Conservation (phyloP, 2,797 vertebrate genomes). For the Psittacula derbiana region DNA sequence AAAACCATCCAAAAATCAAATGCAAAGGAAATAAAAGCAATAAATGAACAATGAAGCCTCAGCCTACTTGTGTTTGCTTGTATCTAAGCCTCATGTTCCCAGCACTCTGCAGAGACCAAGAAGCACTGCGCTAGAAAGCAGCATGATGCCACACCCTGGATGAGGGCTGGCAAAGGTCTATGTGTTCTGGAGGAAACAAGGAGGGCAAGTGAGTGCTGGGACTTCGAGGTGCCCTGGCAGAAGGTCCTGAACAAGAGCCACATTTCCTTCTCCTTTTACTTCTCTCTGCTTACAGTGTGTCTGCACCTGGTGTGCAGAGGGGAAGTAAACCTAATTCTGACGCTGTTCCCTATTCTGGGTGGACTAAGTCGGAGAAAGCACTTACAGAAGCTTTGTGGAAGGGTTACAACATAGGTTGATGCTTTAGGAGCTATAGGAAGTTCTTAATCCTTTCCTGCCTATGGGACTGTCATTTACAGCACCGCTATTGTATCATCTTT, state of each 20-base stretch:
- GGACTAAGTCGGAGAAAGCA: not conserved
- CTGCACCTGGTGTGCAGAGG: not conserved
- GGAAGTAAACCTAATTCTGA: not conserved
- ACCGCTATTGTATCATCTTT: not conserved
- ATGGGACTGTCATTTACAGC: not conserved
- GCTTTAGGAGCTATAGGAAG: slow-evolving; percentile 12
- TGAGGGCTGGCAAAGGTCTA: not conserved
- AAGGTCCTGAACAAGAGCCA: not conserved
- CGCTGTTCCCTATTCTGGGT: not conserved
- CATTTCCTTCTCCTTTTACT: not conserved
- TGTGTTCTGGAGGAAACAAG: not conserved
- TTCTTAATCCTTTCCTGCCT: slow-evolving; percentile 30
- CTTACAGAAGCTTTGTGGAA: not conserved
- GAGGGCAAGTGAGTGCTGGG: rapidly evolving
- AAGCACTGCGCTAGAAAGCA: not conserved
- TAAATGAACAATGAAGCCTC: not conserved
- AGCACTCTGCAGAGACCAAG: rapidly evolving
- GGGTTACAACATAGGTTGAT: not conserved
- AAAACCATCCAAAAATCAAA: not conserved
- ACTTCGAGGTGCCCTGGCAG: not conserved
- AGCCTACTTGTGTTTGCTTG: not conserved
- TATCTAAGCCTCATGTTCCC: rapidly evolving
- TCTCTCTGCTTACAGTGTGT: not conserved
- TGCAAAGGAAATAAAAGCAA: not conserved
- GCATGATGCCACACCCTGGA: rapidly evolving